Base-by-base conservation (phyloP, 1,140 invertebrate genomes). In the Tachypleus tridentatus region DNA sequence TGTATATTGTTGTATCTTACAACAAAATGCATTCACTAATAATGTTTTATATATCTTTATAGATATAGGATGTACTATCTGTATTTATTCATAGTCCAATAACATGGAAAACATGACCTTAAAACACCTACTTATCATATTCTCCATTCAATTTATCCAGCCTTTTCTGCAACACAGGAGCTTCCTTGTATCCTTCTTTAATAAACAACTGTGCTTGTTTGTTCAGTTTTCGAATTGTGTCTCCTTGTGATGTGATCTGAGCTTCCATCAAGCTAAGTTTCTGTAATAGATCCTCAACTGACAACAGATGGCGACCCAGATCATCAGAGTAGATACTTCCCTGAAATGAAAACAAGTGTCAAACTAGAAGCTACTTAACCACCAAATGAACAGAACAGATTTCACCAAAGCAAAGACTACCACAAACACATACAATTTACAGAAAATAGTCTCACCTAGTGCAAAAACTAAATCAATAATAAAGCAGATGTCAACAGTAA, bases 281-380 rank as follows among this genome's bases (percentile, higher is more conserved):
- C 72, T 98, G 93, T 49, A 97, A 77, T 8, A 95, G 79, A 71
- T 97, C 93, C 76, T 98, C 94, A 3, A 95, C 93, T 49, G 87
- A 93, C 57, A 96, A 78, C 48, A 98, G 78, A 80, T 98, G 95
- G 47, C 64, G 51, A 1, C 93, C 93, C 3, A 89, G 87, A 74
- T 97, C 93, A 64, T 88, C 87, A 6, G 90, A 92, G 68, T 86
- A 83, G 75, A 95, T 89, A 71, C 88, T 86, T 0, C 84, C 78
- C 80, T 91, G 66, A 5, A 73, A 63, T 49, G 60, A 59, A 8
- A 51, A 69, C 51, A 64, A 6, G 51, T 7, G 69, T 10, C 29
- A 29, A 29, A 29, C 29, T 29, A 29, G 29, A 29, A 29, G 29
- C 29, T 29, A 29, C 29, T 29, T 29, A 29, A 29, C 29, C 29